Base-by-base conservation (phyloP, 1,140 invertebrate genomes). In the Saxidomus purpurata region DNA sequence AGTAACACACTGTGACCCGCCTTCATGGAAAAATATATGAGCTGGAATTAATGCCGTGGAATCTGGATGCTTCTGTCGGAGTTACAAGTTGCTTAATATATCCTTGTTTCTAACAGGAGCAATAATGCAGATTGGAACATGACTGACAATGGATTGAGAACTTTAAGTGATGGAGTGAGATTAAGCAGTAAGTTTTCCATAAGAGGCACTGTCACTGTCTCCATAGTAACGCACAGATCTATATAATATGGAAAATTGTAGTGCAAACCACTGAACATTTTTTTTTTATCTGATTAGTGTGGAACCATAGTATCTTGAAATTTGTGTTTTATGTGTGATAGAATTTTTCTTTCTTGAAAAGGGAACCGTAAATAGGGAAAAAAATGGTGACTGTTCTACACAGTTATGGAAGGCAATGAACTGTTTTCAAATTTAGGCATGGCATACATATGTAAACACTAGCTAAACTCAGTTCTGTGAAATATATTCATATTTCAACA, bases 221-320 rank as follows among this genome's bases (percentile, higher is more conserved):
- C 76, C 76, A 79, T 79, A 79, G 76, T 22, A 79, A 79, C 76
- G 19, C 47, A 55, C 76, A 79, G 49, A 79, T 79, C 76, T 79
- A 79, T 79, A 79, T 79, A 79, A 79, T 79, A 79, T 79, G 76
- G 76, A 79, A 79, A 79, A 79, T 79, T 79, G 49, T 79, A 34
- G 25, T 55, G 76, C 49, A 79, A 52, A 79, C 76, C 76, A 49
- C 76, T 40, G 43, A 79, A 79, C 25, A n/a, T 22, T 76, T 43
- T 79, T 55, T 77, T 79, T 79, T 36, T 49, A 79, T 79, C 43
- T 55, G 47, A 43, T 79, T 71, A 36, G 63, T 79, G 31, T 36
- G 49, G 47, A 79, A 79, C 25, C 47, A 22, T 49, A 55, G 17
- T 34, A 79, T 55, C 28, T 19, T 36, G 49, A 79, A 34, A 31